Evolutionary conservation across 2,797 vertebrate genomes (phyloP).

Genomic region (Scomberomorus guttatus): DNA sequence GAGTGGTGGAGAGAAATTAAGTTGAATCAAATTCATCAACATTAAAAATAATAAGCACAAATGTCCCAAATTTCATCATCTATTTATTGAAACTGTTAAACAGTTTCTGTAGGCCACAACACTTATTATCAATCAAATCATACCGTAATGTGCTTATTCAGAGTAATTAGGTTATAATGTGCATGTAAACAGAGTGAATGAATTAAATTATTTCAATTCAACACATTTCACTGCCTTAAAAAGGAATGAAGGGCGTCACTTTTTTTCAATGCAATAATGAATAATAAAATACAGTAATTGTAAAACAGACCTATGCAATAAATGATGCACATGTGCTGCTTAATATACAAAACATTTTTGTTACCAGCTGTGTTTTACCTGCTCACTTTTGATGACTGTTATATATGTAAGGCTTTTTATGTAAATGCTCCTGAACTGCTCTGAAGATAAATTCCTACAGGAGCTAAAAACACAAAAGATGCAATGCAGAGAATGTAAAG

Average conservation of each 20-base stretch:
- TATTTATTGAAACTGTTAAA: not conserved
- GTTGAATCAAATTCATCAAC: no score
- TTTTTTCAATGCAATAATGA: conserved; percentile 40
- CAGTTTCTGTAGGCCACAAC: not conserved
- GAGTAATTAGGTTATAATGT: conserved; percentile 26
- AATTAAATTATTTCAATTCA: conserved; percentile 8
- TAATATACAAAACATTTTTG: conserved; percentile 31
- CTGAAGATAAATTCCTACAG: conserved; percentile 32
- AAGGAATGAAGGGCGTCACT: conserved; percentile 58
- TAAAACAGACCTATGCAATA: conserved; percentile 10
- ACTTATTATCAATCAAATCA: not conserved
- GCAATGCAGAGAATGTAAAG: conserved; percentile 42
- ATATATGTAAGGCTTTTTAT: conserved; percentile 14
- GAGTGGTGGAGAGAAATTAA: no score
- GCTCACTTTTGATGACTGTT: conserved; percentile 23
- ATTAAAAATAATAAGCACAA: no score
- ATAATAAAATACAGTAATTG: not conserved
- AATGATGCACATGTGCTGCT: conserved; percentile 46
- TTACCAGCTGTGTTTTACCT: conserved; percentile 43
- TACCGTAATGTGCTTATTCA: not conserved
- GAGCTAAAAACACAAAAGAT: conserved; percentile 25
- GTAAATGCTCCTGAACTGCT: conserved; percentile 54
- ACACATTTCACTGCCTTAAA: conserved; percentile 76
- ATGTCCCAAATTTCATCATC: not conserved
- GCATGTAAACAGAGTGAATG: conserved; percentile 36